Base-by-base conservation (phyloP, 35 echinoderm and acorn worm genomes). In the Apostichopus parvimensis region DNA sequence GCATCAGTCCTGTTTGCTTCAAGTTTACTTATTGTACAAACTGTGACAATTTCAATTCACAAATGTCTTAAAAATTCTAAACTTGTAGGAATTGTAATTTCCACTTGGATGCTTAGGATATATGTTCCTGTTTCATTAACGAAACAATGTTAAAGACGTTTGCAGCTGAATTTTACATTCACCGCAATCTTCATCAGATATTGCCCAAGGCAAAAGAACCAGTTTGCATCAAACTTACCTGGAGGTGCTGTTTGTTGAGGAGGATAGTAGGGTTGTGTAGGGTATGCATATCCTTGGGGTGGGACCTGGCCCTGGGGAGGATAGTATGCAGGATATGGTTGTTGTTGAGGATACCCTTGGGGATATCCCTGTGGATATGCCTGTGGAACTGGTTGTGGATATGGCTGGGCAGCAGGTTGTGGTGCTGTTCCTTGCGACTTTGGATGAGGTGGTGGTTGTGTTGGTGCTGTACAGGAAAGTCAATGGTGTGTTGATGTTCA, bases 381-480 rank as follows among this genome's bases (percentile, higher is more conserved):
- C 17, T 88, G 86, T n/a, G 86, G 86, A 23, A 88, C 60, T 72
- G 86, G 86, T 64, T 88, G 86, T 88, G 86, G 86, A 14, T 88
- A 88, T 15, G 86, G 86, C 28, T 88, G 86, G 55, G 85, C 15
- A 52, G 86, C 23, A 73, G 86, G 57, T 18, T 88, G 61, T 13
- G 86, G 86, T 68, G 86, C 86, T 73, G 86, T 88, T 17, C 86
- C 86, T 5, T 88, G 61, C 8, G 34, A 11, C 22, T 88, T 88
- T 58, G 86, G 86, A 21, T 88, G 61, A 88, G 86, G 86, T 34
- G 86, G 86, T 54, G 60, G 61, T 53, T 88, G 86, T 17, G 10
- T 88, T 28, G 86, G 62, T 72, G 86, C 86, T 88, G 62, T 75
- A 25, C 15, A 72, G 14, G 8, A 87, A 62, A 14, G 20, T 28